phyloP scores from a whole-genome alignment of 2,888 invertebrate genomes.

The Ophion ventricosus region DNA sequence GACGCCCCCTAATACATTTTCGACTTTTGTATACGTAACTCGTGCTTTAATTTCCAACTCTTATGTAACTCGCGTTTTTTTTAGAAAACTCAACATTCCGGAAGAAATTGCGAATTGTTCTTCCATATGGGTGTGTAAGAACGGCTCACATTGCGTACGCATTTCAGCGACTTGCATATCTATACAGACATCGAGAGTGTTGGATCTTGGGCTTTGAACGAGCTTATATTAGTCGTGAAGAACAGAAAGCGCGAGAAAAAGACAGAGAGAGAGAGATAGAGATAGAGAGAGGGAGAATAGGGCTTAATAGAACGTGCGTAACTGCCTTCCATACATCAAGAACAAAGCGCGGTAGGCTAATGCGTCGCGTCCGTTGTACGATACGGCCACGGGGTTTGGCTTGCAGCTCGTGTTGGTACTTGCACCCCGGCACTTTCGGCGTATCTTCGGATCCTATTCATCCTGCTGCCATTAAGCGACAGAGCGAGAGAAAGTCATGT shows the following conservation, averaged over 20 bases:
- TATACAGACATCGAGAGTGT: constrained; percentile 18
- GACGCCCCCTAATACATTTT: neutral
- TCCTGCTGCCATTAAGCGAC: constrained; percentile 67
- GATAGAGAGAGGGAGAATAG: constrained; percentile 47
- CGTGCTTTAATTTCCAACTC: neutral
- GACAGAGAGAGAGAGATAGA: constrained; percentile 39
- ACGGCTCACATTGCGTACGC: constrained; percentile 43
- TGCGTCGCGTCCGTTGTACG: constrained; percentile 69
- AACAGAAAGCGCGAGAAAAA: constrained; percentile 22
- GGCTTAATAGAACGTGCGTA: constrained; percentile 69
- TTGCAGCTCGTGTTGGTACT: constrained; percentile 44
- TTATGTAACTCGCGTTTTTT: neutral
- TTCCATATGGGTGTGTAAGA: neutral
- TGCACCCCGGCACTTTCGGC: constrained; percentile 68
- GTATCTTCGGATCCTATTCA: constrained; percentile 72
- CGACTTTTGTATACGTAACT: neutral
- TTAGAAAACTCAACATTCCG: neutral
- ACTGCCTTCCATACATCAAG: constrained; percentile 76
- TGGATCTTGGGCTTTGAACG: constrained; percentile 66
- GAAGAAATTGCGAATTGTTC: neutral
- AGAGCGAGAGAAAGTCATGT: constrained; percentile 61
- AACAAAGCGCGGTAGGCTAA: constrained; percentile 78
- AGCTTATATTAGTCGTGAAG: constrained; percentile 56
- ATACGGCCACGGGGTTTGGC: constrained; percentile 60
- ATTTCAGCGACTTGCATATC: constrained; percentile 46